These are phyloP conservation scores for Cataglyphis rosenhaueri DNA, from an alignment of 2,888 invertebrate species.

Conservation along the genomic window DNA sequence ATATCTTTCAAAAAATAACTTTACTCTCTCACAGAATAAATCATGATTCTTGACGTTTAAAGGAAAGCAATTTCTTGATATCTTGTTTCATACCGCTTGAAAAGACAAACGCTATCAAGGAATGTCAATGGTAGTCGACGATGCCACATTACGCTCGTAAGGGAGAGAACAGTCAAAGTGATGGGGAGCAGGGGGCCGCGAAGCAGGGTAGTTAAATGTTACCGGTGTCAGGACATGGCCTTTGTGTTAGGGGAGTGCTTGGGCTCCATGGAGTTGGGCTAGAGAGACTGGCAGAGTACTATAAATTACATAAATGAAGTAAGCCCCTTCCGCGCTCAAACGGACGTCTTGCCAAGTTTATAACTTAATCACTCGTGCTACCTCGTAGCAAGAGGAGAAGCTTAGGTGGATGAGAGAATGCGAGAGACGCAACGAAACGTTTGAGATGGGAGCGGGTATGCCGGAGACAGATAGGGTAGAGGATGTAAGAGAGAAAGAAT, in stretches of 20 bases:
- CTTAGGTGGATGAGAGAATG: slow-evolving; percentile 54
- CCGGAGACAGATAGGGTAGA: slow-evolving; percentile 20
- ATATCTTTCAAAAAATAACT: background rate
- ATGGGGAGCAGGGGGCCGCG: slow-evolving; percentile 28
- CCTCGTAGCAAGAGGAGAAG: slow-evolving; percentile 62
- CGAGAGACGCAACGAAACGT: slow-evolving; percentile 48
- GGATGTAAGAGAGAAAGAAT: slow-evolving; percentile 58
- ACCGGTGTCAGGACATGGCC: slow-evolving; percentile 75
- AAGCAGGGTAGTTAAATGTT: slow-evolving; percentile 79
- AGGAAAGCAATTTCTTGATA: slow-evolving; percentile 58
- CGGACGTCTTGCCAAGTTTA: slow-evolving; percentile 81
- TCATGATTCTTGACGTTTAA: slow-evolving; percentile 61
- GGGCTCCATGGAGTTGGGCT: slow-evolving; percentile 71
- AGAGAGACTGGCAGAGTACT: slow-evolving; percentile 75
- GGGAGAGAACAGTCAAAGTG: slow-evolving; percentile 41
- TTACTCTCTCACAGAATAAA: slow-evolving; percentile 27
- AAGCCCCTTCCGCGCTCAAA: slow-evolving; percentile 76
- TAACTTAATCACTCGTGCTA: slow-evolving; percentile 80
- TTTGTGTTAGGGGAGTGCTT: slow-evolving; percentile 70
- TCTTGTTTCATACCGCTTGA: slow-evolving; percentile 49
- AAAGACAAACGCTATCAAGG: slow-evolving; percentile 65
- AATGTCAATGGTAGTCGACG: slow-evolving; percentile 44
- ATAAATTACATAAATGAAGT: slow-evolving; percentile 83
- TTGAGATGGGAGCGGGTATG: slow-evolving; percentile 29
- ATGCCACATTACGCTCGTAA: background rate